These are phyloP conservation scores for Anseranas semipalmata DNA, from an alignment of 2,113 vertebrate genomes.

Conservation along the genomic window DNA sequence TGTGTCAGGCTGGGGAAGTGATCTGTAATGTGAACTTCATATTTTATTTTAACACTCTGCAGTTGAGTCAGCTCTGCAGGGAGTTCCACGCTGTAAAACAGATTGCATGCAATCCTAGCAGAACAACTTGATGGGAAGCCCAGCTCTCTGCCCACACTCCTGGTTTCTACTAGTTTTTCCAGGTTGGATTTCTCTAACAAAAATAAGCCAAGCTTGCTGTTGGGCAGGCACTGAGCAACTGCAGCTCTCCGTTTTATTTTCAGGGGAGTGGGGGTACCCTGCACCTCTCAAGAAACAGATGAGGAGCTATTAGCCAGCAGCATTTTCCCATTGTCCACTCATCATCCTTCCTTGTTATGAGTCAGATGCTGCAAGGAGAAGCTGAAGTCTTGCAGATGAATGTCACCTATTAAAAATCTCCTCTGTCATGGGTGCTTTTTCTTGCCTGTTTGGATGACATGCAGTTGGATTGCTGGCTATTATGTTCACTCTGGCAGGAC, in stretches of 20 bases:
- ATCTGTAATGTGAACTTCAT: conserved; percentile 29
- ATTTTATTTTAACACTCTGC: neutral
- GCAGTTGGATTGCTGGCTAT: neutral
- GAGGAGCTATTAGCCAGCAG: neutral
- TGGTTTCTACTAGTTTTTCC: neutral
- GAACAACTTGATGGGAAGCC: conserved; percentile 22
- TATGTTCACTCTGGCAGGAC: conserved; percentile 30
- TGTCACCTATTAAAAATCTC: conserved; percentile 3
- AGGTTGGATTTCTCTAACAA: neutral
- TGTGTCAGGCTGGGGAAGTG: neutral
- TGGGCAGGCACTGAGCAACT: neutral
- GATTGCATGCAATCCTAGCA: conserved; percentile 30
- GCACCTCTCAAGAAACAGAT: neutral
- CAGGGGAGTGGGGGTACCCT: neutral
- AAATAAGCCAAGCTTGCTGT: neutral
- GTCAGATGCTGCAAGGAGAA: neutral
- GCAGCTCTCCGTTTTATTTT: neutral
- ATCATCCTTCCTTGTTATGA: neutral
- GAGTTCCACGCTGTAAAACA: conserved; percentile 14
- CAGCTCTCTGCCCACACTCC: neutral
- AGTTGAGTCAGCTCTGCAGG: conserved; percentile 42
- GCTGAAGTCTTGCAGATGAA: neutral
- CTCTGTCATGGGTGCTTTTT: neutral
- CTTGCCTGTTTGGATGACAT: conserved; percentile 16
- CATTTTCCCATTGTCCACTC: fast-evolving